Conservation (phyloP, 64 coral and sea anemone genomes). For the Actinia equina region DNA sequence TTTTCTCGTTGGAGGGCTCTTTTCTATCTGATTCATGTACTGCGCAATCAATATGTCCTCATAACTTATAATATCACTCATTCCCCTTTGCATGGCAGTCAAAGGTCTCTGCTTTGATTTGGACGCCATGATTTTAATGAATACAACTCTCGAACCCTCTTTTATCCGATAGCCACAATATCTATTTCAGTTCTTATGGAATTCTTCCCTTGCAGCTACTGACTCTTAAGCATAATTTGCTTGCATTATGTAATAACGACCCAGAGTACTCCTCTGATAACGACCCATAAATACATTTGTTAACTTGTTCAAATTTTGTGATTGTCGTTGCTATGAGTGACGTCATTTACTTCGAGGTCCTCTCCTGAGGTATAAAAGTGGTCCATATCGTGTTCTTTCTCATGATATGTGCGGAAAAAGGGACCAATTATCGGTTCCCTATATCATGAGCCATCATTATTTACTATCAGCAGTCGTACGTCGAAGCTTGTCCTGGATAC, state of each 20-base stretch:
- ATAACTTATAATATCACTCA: conserved; percentile 71
- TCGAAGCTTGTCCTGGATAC: no score
- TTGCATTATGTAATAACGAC: no score
- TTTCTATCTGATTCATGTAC: conserved; percentile 81
- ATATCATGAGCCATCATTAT: no score
- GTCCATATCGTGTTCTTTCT: no score
- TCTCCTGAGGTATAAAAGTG: no score
- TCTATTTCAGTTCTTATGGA: not conserved
- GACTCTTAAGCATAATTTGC: not conserved
- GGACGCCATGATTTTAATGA: not conserved
- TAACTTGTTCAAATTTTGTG: conserved; percentile 5
- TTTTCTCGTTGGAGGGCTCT: conserved; percentile 10
- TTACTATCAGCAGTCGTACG: no score
- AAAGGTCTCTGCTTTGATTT: not conserved
- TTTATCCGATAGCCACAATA: not conserved
- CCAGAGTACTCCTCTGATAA: no score
- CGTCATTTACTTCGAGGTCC: not conserved
- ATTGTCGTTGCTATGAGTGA: conserved; percentile 24
- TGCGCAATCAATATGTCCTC: conserved; percentile 79
- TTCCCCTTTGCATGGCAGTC: conserved; percentile 58
- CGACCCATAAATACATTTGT: not conserved
- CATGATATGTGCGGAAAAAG: no score
- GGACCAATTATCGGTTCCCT: no score
- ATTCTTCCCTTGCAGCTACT: no score
- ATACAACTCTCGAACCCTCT: not conserved